These are phyloP conservation scores for Vulpes ferrilata DNA, from an alignment of 2,113 vertebrate genomes.

Conservation along the genomic window DNA sequence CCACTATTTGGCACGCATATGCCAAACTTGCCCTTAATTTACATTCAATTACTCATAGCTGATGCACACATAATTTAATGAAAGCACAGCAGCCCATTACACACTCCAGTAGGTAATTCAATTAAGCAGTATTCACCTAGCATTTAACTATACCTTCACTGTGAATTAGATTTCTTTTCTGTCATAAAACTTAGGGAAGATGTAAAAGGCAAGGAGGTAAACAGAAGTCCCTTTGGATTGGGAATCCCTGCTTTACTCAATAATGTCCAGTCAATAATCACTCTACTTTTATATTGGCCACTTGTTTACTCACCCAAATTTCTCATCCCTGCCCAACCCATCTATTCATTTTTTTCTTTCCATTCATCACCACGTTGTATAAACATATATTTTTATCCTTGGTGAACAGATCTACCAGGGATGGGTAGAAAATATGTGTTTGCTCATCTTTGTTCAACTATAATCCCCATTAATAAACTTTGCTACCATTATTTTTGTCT, in stretches of 20 bases:
- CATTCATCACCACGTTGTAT: neutral
- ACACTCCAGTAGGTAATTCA: conserved; percentile 58
- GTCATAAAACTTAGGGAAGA: conserved; percentile 53
- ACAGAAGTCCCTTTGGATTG: neutral
- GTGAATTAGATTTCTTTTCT: conserved; percentile 52
- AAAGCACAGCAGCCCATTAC: conserved; percentile 24
- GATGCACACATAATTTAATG: conserved; percentile 61
- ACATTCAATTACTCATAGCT: conserved; percentile 40
- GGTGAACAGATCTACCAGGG: neutral
- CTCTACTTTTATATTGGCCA: neutral
- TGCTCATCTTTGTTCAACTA: neutral
- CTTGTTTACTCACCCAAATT: neutral
- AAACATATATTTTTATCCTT: neutral
- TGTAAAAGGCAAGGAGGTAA: neutral
- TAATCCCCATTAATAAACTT: neutral
- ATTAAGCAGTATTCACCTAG: conserved; percentile 63
- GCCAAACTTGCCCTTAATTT: conserved; percentile 57
- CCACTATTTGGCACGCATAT: neutral
- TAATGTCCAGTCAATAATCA: neutral
- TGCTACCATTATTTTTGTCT: neutral
- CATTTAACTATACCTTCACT: conserved; percentile 24
- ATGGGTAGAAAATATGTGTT: neutral
- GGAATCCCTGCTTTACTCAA: neutral
- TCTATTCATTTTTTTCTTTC: neutral
- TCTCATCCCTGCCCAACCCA: neutral